These are phyloP conservation scores for Machimus rusticus DNA, from an alignment of 2,888 invertebrate genomes.

Conservation along the genomic window DNA sequence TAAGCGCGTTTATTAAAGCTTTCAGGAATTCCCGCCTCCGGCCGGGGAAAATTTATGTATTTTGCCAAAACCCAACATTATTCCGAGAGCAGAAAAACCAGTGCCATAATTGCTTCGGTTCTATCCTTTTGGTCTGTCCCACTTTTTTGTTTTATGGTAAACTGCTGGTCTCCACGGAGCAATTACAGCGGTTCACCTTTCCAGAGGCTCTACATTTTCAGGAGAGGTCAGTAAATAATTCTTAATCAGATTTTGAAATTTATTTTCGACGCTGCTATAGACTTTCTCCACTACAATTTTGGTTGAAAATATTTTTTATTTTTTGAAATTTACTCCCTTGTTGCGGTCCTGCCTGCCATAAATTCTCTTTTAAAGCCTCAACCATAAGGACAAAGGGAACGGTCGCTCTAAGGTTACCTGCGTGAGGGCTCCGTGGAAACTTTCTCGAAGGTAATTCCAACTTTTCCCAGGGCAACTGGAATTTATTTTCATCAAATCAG, in stretches of 20 bases:
- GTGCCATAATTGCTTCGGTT: constrained; percentile 10
- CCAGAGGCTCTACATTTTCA: background rate
- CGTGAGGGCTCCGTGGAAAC: background rate
- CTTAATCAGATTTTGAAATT: constrained; percentile 19
- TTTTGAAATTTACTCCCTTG: background rate
- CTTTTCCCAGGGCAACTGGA: background rate
- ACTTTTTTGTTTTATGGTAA: background rate
- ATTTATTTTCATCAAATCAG: background rate
- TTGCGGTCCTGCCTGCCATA: background rate
- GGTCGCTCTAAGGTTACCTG: background rate
- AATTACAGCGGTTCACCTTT: constrained; percentile 11
- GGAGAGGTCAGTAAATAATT: background rate
- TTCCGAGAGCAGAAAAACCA: background rate
- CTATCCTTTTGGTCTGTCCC: background rate
- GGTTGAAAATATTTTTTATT: background rate
- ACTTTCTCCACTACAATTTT: background rate
- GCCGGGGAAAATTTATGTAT: background rate
- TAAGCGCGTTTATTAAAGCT: background rate
- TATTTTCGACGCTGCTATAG: background rate
- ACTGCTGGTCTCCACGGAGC: background rate
- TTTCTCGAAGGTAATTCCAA: background rate
- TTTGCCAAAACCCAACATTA: background rate
- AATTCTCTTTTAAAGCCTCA: background rate
- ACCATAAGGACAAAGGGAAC: background rate
- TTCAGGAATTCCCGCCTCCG: background rate